Evolutionary conservation across 2,888 invertebrate species (phyloP), one percentile per base, ranked within the genome.

Genomic region (Drosophila neonasuta): DNA sequence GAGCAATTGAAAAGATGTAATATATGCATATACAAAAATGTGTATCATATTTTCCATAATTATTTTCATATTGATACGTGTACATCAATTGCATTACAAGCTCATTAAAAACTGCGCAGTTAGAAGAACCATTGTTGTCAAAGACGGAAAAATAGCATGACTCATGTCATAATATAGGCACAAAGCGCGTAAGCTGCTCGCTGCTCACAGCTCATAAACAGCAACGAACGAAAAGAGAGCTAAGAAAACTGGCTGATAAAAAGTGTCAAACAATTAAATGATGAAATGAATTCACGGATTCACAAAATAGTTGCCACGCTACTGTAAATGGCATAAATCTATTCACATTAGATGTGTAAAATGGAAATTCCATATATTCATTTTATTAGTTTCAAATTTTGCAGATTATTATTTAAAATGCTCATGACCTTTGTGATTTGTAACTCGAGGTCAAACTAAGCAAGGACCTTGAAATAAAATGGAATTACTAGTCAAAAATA

Each of bases 101-200:
- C 29, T 13, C 11, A 24, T 54, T 50, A 15, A 15, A 55, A 71
- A 70, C 8, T 70, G 57, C 66, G 65, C 65, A 71, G 36, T 65
- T 51, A 17, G 30, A 30, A 17, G 11, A 41, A 7, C 15, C 34
- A 29, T 13, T 24, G 17, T 34, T 17, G 48, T 4, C 13, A 13
- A 11, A 7, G 44, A 9, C 44, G n/a, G 17, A 34, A 51, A 51
- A 62, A 32, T 6, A 1, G 17, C 17, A 54, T 70, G 70, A 70
- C n/a, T 65, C 54, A 70, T 45, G 39, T 6, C 6, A 24, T 24
- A 24, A 15, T 13, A 29, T 17, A 34, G 10, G 49, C 44, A 9
- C 4, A 30, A 20, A n/a, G 10, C 15, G 32, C 11, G 17, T 41
- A 41, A 9, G 41, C 6, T 54, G 29, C 13, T 30, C 42, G 30